These are phyloP conservation scores for Zygaena filipendulae DNA, from an alignment of 2,888 invertebrate genomes.

Conservation along the genomic window DNA sequence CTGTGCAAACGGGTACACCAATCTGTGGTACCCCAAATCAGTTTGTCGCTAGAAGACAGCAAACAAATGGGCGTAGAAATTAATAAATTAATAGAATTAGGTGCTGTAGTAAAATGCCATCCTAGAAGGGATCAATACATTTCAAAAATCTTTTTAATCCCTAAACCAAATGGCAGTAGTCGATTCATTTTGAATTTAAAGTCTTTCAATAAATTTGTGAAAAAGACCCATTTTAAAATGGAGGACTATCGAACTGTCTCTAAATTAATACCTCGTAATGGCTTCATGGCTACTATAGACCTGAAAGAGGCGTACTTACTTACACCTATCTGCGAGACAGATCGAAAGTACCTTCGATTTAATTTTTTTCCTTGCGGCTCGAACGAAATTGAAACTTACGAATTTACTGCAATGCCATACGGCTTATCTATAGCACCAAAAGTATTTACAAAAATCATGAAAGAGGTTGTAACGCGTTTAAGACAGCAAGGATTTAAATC, in stretches of 20 bases:
- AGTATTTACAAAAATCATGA: no score
- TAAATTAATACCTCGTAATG: conserved; percentile 1
- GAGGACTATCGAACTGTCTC: conserved; percentile 7
- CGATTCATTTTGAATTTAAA: conserved; percentile 11
- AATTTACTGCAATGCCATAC: no score
- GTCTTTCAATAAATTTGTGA: conserved; percentile 8
- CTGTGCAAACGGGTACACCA: no score
- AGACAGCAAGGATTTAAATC: no score
- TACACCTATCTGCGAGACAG: conserved; percentile 1
- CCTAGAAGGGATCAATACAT: conserved; percentile 1
- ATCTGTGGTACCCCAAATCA: no score
- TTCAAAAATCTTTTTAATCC: conserved; percentile 5
- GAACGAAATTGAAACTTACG: no score
- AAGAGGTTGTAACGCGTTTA: no score
- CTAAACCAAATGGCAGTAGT: conserved; percentile 4
- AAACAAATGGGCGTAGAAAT: neutral
- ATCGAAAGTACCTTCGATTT: conserved; percentile 6
- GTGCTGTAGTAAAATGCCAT: conserved; percentile 3
- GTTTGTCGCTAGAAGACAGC: no score
- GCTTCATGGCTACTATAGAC: conserved; percentile 9
- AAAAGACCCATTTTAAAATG: conserved; percentile 8
- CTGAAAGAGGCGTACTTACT: conserved; percentile 9
- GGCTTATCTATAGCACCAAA: no score
- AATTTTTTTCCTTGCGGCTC: no score
- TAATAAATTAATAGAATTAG: conserved; percentile 5